Base-by-base conservation (phyloP, 2,113 vertebrate genomes). In the Caranx ignobilis region DNA sequence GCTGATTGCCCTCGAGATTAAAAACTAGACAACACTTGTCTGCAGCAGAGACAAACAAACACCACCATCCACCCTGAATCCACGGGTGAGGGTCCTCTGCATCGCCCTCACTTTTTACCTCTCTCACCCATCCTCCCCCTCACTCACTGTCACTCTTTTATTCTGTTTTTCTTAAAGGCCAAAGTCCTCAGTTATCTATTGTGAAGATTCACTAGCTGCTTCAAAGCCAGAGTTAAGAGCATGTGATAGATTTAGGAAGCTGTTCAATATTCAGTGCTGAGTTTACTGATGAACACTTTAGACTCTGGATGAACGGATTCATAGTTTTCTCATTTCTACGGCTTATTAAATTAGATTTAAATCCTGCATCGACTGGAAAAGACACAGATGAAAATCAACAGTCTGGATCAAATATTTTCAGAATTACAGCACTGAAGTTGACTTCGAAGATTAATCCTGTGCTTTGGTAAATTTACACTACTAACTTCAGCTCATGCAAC, bases 121-220 rank as follows among this genome's bases (percentile, higher is more conserved):
- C 26, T 26, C 12, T 4, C 70, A 13, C 32, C 48, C 19, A 1
- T 6, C 43, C 21, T 18, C 39, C 11, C 31, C 41, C 39, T 21
- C 18, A 12, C 48, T 71, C 26, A 34, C 63, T 68, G 45, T 60
- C 60, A 50, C 31, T 26, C 59, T 68, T 26, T 26, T 4, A 0
- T 45, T 69, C 43, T 41, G 16, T 39, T 7, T 59, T 16, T 45
- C 26, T 68, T 1, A 41, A 54, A 31, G 87, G 79, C 55, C 91
- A 92, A 93, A 93, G 91, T 93, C 88, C 89, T 75, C 35, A 56
- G 81, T 90, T 88, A 88, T 72, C 48, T 52, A 88, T 69, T 61
- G 45, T 43, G 48, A 11, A 15, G 71, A 74, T 69, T 63, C 77
- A 74, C 5, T 13, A 37, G 18, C 55, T 39, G 37, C 7, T 62